A percentile compares a stretch with the other conserved stretches of the same genome.
Evolutionary conservation across 2,797 vertebrate genomes (phyloP).

Genomic region (Galagoides demidoff): DNA sequence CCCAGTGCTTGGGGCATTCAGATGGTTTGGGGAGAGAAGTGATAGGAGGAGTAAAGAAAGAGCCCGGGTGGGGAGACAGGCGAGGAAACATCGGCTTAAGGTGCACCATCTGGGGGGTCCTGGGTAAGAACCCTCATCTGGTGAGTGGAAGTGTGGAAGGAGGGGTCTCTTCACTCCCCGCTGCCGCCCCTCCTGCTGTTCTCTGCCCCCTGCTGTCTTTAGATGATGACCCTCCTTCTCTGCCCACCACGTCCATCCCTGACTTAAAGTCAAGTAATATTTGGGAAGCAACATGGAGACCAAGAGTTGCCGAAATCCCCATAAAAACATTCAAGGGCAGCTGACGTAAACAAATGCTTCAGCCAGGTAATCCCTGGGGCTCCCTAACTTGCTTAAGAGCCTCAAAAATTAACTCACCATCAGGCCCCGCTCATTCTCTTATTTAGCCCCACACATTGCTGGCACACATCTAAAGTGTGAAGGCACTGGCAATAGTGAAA

Average conservation of each 20-base stretch:
- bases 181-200: background rate
- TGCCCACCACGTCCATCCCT: background rate
- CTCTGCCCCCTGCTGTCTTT: background rate
- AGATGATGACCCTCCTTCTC: background rate
- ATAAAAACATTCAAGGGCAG: background rate
- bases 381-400: background rate
- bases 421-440: conserved; percentile 1
- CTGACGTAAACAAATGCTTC: background rate
- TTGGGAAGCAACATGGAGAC: background rate
- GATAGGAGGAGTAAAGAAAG: background rate
- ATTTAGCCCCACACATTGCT: background rate
- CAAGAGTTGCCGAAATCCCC: background rate
- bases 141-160: background rate
- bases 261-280: conserved; percentile 1
- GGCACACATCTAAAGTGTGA: background rate
- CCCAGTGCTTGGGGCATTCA: background rate
- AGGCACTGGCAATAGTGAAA: background rate
- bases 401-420: background rate
- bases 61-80: background rate
- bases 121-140: background rate
- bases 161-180: background rate
- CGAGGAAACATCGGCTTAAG: background rate
- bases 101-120: background rate
- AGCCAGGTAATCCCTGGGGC: background rate
- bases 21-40: background rate